Evolutionary conservation across 2,888 invertebrate species (phyloP).

Genomic region (Bedellia somnulentella): DNA sequence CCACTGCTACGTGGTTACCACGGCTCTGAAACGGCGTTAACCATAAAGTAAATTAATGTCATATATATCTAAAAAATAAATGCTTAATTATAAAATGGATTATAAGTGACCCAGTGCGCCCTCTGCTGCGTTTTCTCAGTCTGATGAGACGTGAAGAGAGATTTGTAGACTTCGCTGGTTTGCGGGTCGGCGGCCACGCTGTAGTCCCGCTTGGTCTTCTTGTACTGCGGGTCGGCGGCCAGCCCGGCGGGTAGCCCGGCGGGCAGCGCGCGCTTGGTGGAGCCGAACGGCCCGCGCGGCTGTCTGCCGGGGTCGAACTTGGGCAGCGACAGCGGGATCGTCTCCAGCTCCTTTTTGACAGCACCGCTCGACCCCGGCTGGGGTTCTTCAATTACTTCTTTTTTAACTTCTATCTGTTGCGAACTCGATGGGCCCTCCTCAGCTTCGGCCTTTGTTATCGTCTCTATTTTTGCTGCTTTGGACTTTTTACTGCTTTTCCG

Average conservation of each 20-base stretch:
- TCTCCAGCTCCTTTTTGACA: slow-evolving; percentile 41
- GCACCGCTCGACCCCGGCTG: slow-evolving; percentile 25
- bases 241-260: slow-evolving; percentile 34
- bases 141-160: slow-evolving; percentile 89
- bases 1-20: too few species aligned
- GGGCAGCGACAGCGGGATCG: slow-evolving; percentile 43
- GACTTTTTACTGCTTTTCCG: slow-evolving; percentile 70
- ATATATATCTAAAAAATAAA: too few species aligned
- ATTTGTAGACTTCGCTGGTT: slow-evolving; percentile 89
- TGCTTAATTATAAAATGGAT: slow-evolving; percentile 89
- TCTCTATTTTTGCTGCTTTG: slow-evolving; percentile 26
- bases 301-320: slow-evolving; percentile 46
- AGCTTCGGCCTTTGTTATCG: slow-evolving; percentile 22
- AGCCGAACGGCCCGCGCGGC: slow-evolving; percentile 42
- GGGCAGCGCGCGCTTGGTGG: slow-evolving; percentile 35
- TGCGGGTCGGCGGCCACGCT: slow-evolving; percentile 90
- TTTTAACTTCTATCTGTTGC: slow-evolving; percentile 18
- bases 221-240: slow-evolving; percentile 68
- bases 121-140: slow-evolving; percentile 83
- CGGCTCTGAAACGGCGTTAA: too few species aligned
- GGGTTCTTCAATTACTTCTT: slow-evolving; percentile 33
- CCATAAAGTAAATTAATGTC: too few species aligned
- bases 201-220: slow-evolving; percentile 77
- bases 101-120: slow-evolving; percentile 98
- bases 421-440: slow-evolving; percentile 9